Evolutionary conservation across 2,797 vertebrate species (phyloP).

Genomic region (Buphagus erythrorhynchus): DNA sequence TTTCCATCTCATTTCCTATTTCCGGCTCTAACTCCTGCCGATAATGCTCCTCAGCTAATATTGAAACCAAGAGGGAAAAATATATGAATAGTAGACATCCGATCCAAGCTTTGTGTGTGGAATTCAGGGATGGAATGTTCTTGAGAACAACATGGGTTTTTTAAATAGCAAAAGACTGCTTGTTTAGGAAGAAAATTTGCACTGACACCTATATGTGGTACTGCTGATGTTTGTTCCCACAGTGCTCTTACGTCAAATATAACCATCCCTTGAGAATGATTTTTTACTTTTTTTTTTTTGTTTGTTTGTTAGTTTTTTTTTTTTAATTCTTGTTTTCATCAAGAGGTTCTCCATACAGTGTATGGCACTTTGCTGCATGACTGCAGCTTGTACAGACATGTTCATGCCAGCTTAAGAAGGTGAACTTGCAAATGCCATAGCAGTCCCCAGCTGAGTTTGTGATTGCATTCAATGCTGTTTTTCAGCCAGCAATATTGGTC

Average conservation of each 20-base stretch:
- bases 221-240: background rate
- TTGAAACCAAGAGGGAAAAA: slow-evolving; percentile 60
- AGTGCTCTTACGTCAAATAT: background rate
- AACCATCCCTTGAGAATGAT: background rate
- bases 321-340: background rate
- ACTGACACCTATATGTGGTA: slow-evolving; percentile 2
- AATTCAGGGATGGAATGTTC: slow-evolving; percentile 61
- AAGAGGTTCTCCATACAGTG: background rate
- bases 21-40: slow-evolving; percentile 50
- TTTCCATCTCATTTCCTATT: slow-evolving; percentile 69
- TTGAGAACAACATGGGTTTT: slow-evolving; percentile 1
- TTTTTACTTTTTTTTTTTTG: background rate
- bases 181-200: slow-evolving; percentile 42
- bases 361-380: accelerated
- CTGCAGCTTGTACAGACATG: background rate
- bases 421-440: background rate
- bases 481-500: background rate
- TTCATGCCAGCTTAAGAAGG: background rate
- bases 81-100: slow-evolving; percentile 67
- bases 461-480: accelerated
- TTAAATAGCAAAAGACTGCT: slow-evolving; percentile 49
- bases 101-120: slow-evolving; percentile 62
- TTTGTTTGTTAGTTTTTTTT: accelerated
- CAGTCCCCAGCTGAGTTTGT: background rate
- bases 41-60: slow-evolving; percentile 57